Conservation (phyloP, 2,797 vertebrate species). For the Rhadinocentrus ornatus region DNA sequence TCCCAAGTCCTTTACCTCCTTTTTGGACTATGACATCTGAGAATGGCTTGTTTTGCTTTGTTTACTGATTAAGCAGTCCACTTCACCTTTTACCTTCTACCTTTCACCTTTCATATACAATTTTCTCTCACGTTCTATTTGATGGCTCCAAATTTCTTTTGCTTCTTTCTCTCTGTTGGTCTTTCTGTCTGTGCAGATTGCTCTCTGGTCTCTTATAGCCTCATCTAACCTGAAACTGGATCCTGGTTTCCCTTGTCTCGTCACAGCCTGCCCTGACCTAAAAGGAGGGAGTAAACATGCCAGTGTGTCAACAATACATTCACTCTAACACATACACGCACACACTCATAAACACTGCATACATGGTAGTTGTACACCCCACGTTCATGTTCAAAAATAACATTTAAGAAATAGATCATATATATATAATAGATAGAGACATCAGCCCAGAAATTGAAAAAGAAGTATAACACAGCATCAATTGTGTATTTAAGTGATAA, state of each 20-base stretch:
- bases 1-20: slow-evolving; percentile 2
- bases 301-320: slow-evolving; percentile 63
- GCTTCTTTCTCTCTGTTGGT: slow-evolving; percentile 33
- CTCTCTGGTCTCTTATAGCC: slow-evolving; percentile 85
- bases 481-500: neutral
- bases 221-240: slow-evolving; percentile 90
- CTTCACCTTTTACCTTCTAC: neutral
- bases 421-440: too few relatives aligned
- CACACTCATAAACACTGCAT: slow-evolving; percentile 12
- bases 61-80: neutral
- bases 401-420: neutral
- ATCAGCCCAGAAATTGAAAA: neutral
- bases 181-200: slow-evolving; percentile 52
- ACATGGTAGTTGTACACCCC: slow-evolving; percentile 10
- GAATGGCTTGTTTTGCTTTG: neutral
- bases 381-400: slow-evolving; percentile 16
- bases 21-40: slow-evolving; percentile 10
- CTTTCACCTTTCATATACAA: neutral
- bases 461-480: neutral
- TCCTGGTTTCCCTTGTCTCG: slow-evolving; percentile 78
- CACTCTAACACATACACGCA: slow-evolving; percentile 21
- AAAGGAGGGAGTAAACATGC: slow-evolving; percentile 76
- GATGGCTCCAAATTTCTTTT: slow-evolving; percentile 6
- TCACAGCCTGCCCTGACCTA: slow-evolving; percentile 70
- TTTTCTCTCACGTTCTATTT: neutral